A percentile compares a stretch with the other conserved stretches of the same genome.
Conservation (phyloP, 2,888 invertebrate species). For the Cyclophora albipunctata region DNA sequence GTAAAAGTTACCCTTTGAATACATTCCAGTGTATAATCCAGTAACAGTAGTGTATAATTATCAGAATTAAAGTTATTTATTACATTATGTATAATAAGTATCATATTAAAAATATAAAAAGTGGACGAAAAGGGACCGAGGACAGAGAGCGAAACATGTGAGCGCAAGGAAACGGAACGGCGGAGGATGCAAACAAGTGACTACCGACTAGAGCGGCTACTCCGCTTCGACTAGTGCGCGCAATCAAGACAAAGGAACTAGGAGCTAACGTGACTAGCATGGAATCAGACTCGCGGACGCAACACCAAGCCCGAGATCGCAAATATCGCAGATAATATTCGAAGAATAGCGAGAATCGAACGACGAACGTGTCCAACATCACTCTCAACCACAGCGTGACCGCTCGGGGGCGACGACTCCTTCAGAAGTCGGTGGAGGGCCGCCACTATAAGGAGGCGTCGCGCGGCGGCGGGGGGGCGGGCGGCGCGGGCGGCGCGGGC, state of each 20-base stretch:
- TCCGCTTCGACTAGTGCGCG: too few relatives aligned
- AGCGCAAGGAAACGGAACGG: slow-evolving; percentile 1
- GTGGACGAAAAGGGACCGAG: slow-evolving; percentile 37
- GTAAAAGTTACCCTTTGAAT: slow-evolving; percentile 41
- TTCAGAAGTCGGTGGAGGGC: slow-evolving; percentile 34
- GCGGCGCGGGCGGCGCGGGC: slow-evolving; percentile 16
- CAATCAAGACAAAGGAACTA: too few relatives aligned
- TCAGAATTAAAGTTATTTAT: slow-evolving; percentile 20
- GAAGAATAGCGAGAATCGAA: slow-evolving; percentile 3
- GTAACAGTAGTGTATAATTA: slow-evolving; percentile 11
- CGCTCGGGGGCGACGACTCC: slow-evolving; percentile 3
- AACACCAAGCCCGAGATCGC: slow-evolving; percentile 14
- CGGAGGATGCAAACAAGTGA: slow-evolving; percentile 3
- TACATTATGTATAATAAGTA: slow-evolving; percentile 18
- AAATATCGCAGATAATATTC: slow-evolving; percentile 3
- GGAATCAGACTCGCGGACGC: slow-evolving; percentile 48
- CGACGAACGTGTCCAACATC: too few relatives aligned
- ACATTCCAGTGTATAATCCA: slow-evolving; percentile 31
- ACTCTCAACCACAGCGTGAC: not conserved
- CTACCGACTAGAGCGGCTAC: too few relatives aligned
- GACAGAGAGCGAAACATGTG: slow-evolving; percentile 18
- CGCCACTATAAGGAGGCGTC: slow-evolving; percentile 60
- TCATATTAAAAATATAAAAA: slow-evolving; percentile 4
- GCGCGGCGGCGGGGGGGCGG: slow-evolving; percentile 24
- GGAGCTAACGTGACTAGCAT: slow-evolving; percentile 39